Evolutionary conservation across 2,113 vertebrate genomes (phyloP), one percentile per base, ranked within the genome.

Genomic region (Dascyllus trimaculatus): DNA sequence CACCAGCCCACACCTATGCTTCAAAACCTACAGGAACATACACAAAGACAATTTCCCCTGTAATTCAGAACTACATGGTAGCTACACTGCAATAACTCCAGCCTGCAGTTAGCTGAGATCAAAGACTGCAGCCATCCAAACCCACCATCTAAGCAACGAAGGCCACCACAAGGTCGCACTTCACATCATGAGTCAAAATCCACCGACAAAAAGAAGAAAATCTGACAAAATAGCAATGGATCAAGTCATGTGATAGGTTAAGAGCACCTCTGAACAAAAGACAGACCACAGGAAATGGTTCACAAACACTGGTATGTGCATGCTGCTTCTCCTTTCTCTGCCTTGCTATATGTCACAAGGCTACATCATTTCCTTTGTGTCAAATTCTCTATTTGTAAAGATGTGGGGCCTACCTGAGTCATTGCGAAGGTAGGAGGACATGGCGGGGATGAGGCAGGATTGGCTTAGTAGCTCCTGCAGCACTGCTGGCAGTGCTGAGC

Each of bases 361-460:
- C 32, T 35, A 35, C 8, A 35, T 17, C 29, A 1, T 0, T 64
- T 25, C 25, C 21, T 68, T 2, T 38, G 10, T 45, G n/a, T 57
- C 54, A 32, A 3, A 25, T 1, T 14, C 14, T 24, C 61, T 6
- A 61, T 46, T 18, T 8, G 40, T 21, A 18, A 40, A 52, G 43
- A 43, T 0, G 29, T 0, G 35, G 2, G 17, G 13, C 89, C 46
- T 86, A 99, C 98, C 98, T 64, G 98, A 99, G 93, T 99, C 98
- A 0, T 99, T 99, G 84, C 98, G 96, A 19, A 99, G 96, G 86
- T 99, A 99, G 0, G 98, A 99, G 0, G 98, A 99, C 98, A 99
- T 99, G 61, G 97, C 98, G 1, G 97, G 98, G 92, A 99, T 98
- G 85, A 99, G 97, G 89, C 98, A 99, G 71, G 97, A 99, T 51